phyloP scores from a whole-genome alignment of 2,888 invertebrate genomes.

The Dendrolimus pini region DNA sequence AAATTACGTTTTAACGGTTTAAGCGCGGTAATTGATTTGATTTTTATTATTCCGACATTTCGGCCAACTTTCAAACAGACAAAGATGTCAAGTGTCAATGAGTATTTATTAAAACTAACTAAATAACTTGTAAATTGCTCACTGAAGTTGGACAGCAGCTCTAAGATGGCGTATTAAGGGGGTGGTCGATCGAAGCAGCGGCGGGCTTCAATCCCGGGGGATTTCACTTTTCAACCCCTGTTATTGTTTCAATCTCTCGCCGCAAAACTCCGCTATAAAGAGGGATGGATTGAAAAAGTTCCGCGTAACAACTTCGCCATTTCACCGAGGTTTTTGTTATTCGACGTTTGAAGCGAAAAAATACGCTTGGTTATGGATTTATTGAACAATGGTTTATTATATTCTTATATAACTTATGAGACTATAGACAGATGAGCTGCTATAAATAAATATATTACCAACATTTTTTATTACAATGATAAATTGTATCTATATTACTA shows the following conservation, averaged over 20 bases:
- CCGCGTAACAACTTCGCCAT: neutral
- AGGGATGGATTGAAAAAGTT: conserved; percentile 22
- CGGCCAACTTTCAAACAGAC: too few species aligned
- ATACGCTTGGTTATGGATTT: neutral
- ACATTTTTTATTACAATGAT: too few species aligned
- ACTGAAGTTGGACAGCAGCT: neutral
- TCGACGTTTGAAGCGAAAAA: neutral
- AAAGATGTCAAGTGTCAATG: too few species aligned
- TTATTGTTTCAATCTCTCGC: conserved; percentile 70
- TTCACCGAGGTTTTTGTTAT: neutral
- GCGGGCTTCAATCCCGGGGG: conserved; percentile 35
- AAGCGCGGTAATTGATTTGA: too few species aligned
- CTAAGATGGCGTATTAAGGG: conserved; percentile 17
- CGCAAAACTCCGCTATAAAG: conserved; percentile 27
- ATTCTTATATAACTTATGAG: too few species aligned
- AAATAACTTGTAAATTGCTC: conserved; percentile 14
- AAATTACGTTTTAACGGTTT: too few species aligned
- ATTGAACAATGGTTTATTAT: neutral
- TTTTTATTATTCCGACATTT: too few species aligned
- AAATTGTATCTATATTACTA: too few species aligned
- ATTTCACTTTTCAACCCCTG: conserved; percentile 49
- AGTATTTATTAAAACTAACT: neutral
- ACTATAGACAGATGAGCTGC: too few species aligned
- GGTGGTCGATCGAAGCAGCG: conserved; percentile 20
- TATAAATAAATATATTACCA: too few species aligned